Base-by-base conservation (phyloP, 2,113 vertebrate genomes). In the Clarias macrocephalus region DNA sequence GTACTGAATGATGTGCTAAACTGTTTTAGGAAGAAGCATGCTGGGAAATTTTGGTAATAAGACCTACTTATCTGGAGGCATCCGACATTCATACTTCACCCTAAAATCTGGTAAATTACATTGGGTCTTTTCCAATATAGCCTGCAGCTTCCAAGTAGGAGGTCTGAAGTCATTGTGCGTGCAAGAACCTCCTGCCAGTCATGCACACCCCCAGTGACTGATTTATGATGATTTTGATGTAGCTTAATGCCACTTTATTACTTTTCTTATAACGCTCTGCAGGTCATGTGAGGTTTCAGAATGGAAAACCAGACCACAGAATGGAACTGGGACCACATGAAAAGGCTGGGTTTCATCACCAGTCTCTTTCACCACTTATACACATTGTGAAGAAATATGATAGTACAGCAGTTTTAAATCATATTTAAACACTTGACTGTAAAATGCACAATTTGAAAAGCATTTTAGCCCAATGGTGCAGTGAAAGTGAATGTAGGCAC, bases 241-340 rank as follows among this genome's bases (percentile, higher is more conserved):
- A 42, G 21, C 28, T 73, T 84, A 37, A 37, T 73, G 21, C 54
- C 56, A 75, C 66, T 59, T 68, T 83, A 54, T 75, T 54, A 54
- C 54, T 54, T 75, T 37, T 63, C 56, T 23, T 62, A 25, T 65
- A 65, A 65, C 59, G 33, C 73, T 8, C 37, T 85, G 73, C 73
- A 79, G 18, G 18, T 54, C 52, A 19, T 66, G 72, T 52, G 73
- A 63, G 25, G 60, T 56, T 62, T 85, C 75, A 56, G 42, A 56
- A 66, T 85, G 42, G 42, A 85, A 79, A 65, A 80, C 30, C 52
- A 57, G 28, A 68, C 62, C 85, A 57, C 75, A 37, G 21, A 80
- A 60, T 86, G 48, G 12, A 28, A 79, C 48, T 30, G 52, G 62
- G 68, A 86, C 62, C 62, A 80, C 62, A 68, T 80, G n/a, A 86